These are phyloP conservation scores for Portunus trituberculatus DNA, from an alignment of 1,140 invertebrate species.

Conservation along the genomic window DNA sequence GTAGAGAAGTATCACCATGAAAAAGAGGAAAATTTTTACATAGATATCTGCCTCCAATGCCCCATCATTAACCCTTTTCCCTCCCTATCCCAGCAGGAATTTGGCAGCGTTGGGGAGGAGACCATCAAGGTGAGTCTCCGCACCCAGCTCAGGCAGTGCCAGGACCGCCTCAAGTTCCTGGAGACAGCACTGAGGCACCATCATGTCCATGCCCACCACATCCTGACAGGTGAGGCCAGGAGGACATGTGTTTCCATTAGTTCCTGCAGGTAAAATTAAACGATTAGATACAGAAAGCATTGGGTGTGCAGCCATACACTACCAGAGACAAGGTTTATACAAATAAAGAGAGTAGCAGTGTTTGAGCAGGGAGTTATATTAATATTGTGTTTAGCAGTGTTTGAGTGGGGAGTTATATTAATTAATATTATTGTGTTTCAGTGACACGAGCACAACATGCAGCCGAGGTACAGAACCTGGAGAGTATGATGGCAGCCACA, in stretches of 20 bases:
- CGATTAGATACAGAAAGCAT: too few species aligned
- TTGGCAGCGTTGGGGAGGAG: conserved; percentile 54
- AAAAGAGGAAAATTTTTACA: too few species aligned
- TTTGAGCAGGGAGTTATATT: too few species aligned
- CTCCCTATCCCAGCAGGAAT: not conserved
- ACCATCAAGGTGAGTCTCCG: conserved; percentile 62
- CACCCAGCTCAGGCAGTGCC: conserved; percentile 62
- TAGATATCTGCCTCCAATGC: not conserved
- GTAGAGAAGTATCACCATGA: too few species aligned
- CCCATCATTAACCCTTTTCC: not conserved
- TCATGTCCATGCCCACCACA: conserved; percentile 61
- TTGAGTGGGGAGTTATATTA: too few species aligned
- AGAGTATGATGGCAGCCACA: conserved; percentile 69
- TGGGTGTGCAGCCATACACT: too few species aligned
- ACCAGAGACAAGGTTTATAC: too few species aligned
- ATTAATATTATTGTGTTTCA: not conserved
- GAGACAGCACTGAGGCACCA: conserved; percentile 61
- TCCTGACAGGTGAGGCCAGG: conserved; percentile 53
- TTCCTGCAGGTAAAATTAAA: too few species aligned
- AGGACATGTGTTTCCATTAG: too few species aligned
- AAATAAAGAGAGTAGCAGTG: too few species aligned
- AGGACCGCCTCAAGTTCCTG: conserved; percentile 48
- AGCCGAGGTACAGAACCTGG: conserved; percentile 66
- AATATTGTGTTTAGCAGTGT: too few species aligned
- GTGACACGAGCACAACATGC: conserved; percentile 67